phyloP scores from a whole-genome alignment of 1,140 invertebrate genomes.

The Zaprionus africanus region DNA sequence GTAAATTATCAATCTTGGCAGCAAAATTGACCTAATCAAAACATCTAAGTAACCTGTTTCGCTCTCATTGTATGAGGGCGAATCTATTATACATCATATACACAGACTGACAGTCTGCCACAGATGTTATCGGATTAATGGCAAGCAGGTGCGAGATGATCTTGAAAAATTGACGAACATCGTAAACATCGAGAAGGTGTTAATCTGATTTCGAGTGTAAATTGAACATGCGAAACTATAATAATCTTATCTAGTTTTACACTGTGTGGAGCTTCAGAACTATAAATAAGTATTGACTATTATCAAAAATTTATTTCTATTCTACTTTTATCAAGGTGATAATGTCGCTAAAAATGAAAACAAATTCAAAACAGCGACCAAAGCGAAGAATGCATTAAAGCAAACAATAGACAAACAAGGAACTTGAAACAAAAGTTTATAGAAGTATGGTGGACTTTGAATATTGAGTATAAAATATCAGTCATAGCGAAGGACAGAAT shows the following conservation, averaged over 20 bases:
- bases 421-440: background rate
- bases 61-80: slow-evolving; percentile 3
- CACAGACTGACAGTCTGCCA: background rate
- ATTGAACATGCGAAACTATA: slow-evolving; percentile 3
- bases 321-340: background rate
- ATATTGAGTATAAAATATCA: slow-evolving; percentile 6
- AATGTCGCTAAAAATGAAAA: background rate
- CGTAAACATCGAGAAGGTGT: background rate
- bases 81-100: slow-evolving; percentile 5
- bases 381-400: background rate
- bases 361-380: background rate
- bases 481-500: slow-evolving; percentile 6
- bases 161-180: slow-evolving; percentile 8
- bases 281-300: background rate
- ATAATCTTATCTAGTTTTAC: background rate
- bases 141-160: slow-evolving; percentile 6
- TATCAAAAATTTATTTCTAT: background rate
- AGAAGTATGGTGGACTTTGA: background rate
- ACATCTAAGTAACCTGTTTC: background rate
- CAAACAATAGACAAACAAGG: slow-evolving; percentile 1
- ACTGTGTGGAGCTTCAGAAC: background rate
- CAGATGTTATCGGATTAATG: slow-evolving; percentile 7
- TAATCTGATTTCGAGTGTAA: background rate
- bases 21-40: slow-evolving; percentile 24
- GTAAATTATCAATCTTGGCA: slow-evolving; percentile 42